Conservation (phyloP, 1,140 invertebrate genomes). For the Coptotermes formosanus region DNA sequence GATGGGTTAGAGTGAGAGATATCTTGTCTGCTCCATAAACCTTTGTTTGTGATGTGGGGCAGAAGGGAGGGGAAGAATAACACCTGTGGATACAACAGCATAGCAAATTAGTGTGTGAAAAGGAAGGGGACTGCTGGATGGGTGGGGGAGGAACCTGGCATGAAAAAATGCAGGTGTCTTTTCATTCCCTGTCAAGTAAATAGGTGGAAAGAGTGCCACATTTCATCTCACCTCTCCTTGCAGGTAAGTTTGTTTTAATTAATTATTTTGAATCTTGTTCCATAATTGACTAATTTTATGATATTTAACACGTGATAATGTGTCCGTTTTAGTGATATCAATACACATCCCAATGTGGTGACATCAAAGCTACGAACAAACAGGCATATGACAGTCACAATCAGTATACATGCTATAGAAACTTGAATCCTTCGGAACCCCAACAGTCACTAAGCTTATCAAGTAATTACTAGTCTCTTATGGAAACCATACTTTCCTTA, state of each 20-base stretch:
- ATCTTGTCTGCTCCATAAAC: background rate
- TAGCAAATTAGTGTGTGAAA: conserved; percentile 5
- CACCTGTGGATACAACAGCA: conserved; percentile 4
- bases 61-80: background rate
- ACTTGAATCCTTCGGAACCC: too few species aligned
- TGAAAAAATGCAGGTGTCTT: conserved; percentile 18
- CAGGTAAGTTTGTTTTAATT: conserved; percentile 12
- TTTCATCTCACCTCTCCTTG: background rate
- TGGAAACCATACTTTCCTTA: too few species aligned
- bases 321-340: too few species aligned
- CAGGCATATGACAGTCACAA: too few species aligned
- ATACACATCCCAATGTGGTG: too few species aligned
- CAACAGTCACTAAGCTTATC: too few species aligned
- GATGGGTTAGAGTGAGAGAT: background rate
- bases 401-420: too few species aligned
- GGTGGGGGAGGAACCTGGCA: background rate
- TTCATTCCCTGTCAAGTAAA: conserved; percentile 2
- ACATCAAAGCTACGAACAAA: too few species aligned
- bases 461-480: too few species aligned
- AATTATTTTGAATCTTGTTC: background rate
- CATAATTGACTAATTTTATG: too few species aligned
- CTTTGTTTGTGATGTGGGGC: background rate
- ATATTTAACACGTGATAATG: too few species aligned
- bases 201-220: background rate
- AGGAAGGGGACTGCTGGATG: background rate